Conservation (phyloP, 2,888 invertebrate species). For the Bellardia bayeri region DNA sequence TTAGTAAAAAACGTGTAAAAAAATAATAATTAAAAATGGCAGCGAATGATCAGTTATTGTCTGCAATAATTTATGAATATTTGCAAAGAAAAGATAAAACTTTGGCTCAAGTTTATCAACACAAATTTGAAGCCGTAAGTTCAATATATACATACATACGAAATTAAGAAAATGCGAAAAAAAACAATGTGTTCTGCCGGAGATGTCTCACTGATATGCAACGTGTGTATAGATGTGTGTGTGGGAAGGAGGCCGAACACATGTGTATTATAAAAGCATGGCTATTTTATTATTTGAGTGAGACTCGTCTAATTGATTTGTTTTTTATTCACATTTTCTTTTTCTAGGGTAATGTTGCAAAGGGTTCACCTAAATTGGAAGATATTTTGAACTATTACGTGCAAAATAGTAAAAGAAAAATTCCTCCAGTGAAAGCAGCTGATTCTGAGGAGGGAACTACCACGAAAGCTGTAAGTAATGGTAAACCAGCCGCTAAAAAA, state of each 20-base stretch:
- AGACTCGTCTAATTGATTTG: not conserved
- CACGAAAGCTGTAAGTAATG: constrained; percentile 63
- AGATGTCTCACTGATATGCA: not conserved
- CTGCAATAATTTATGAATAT: constrained; percentile 88
- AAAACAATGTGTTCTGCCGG: constrained; percentile 50
- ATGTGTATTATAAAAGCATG: constrained; percentile 1
- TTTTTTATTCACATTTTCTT: constrained; percentile 74
- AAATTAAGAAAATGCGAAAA: not conserved
- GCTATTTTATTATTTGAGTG: not conserved
- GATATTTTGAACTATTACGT: constrained; percentile 87
- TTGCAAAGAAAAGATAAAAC: constrained; percentile 87
- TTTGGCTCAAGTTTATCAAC: constrained; percentile 88
- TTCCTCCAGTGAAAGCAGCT: constrained; percentile 80
- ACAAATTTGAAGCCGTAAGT: constrained; percentile 91
- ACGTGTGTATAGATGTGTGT: not conserved
- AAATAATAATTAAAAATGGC: constrained; percentile 83
- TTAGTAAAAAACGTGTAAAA: constrained; percentile 29
- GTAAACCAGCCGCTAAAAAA: constrained; percentile 49
- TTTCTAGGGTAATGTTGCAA: constrained; percentile 87
- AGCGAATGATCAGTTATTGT: constrained; percentile 83
- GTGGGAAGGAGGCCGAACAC: not conserved
- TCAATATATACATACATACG: constrained; percentile 19
- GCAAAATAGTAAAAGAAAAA: constrained; percentile 85
- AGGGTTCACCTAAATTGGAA: constrained; percentile 87
- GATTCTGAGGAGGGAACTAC: constrained; percentile 77